A percentile compares a stretch with the other conserved stretches of the same genome.
These are phyloP conservation scores for Toxotes lorentzi DNA, from an alignment of 2,797 vertebrate genomes.

Conservation along the genomic window DNA sequence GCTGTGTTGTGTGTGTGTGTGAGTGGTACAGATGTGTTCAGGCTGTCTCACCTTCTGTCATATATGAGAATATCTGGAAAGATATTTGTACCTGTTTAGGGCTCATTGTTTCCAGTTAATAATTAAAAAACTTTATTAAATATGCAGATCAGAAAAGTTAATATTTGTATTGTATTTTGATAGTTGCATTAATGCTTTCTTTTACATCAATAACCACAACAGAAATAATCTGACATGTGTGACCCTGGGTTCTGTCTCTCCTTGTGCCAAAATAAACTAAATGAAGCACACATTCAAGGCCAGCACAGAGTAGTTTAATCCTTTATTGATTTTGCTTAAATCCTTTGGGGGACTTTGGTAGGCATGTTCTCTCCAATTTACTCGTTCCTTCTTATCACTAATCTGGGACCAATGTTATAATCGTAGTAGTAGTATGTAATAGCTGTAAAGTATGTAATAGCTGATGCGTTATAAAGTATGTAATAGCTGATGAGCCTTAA, in stretches of 20 bases:
- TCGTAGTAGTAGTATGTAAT: neutral
- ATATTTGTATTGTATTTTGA: neutral
- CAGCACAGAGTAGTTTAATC: neutral
- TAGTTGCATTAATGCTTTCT: neutral
- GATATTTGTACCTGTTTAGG: neutral
- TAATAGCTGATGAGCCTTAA: neutral
- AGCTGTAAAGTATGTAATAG: neutral
- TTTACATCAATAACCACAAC: neutral
- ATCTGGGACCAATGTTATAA: neutral
- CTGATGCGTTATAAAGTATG: too few relatives aligned
- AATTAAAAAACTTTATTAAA: neutral
- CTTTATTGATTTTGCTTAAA: neutral
- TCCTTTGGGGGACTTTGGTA: too few relatives aligned
- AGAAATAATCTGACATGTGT: neutral
- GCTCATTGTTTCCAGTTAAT: neutral
- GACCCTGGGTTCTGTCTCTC: too few relatives aligned
- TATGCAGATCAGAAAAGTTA: neutral
- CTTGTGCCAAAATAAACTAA: neutral
- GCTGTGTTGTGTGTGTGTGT: constrained; percentile 4
- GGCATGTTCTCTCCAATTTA: too few relatives aligned
- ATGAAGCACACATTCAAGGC: neutral
- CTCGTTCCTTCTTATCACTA: too few relatives aligned
- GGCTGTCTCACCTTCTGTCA: constrained; percentile 1
- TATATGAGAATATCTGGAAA: neutral
- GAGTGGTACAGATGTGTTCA: neutral